Evolutionary conservation across 2,797 vertebrate species (phyloP).

Genomic region (Catamblyrhynchus diadema): DNA sequence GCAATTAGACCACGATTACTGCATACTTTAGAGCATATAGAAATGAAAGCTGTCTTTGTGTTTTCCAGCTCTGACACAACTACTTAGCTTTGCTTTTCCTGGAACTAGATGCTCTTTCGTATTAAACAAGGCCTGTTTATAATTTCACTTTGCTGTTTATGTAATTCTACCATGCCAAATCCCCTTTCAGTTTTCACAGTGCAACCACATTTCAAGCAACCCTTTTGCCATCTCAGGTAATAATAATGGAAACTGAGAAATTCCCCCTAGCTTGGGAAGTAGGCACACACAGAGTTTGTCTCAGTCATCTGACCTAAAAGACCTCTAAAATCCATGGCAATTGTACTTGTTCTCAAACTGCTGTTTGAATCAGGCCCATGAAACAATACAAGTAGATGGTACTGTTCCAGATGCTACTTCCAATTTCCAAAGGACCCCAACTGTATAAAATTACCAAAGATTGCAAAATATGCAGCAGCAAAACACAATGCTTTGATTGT

Average conservation of each 20-base stretch:
- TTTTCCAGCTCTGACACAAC: constrained; percentile 37
- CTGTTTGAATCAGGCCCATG: neutral
- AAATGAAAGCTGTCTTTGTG: constrained; percentile 57
- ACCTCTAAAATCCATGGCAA: neutral
- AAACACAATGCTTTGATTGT: neutral
- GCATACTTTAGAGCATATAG: constrained; percentile 40
- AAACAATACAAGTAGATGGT: neutral
- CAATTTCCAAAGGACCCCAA: neutral
- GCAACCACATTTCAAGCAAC: neutral
- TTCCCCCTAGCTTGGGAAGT: neutral
- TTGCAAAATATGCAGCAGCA: neutral
- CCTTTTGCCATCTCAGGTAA: neutral
- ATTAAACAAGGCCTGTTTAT: constrained; percentile 10
- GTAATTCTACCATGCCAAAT: neutral
- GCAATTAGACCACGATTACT: constrained; percentile 26
- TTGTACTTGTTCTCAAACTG: neutral
- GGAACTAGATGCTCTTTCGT: neutral
- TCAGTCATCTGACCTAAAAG: neutral
- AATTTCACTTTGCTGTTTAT: neutral
- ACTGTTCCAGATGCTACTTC: neutral
- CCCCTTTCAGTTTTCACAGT: neutral
- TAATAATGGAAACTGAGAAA: neutral
- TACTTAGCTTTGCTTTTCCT: constrained; percentile 26
- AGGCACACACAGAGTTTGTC: neutral
- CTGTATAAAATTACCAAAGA: neutral